Evolutionary conservation across 2,113 vertebrate species (phyloP).

Genomic region (Carassius carassius): DNA sequence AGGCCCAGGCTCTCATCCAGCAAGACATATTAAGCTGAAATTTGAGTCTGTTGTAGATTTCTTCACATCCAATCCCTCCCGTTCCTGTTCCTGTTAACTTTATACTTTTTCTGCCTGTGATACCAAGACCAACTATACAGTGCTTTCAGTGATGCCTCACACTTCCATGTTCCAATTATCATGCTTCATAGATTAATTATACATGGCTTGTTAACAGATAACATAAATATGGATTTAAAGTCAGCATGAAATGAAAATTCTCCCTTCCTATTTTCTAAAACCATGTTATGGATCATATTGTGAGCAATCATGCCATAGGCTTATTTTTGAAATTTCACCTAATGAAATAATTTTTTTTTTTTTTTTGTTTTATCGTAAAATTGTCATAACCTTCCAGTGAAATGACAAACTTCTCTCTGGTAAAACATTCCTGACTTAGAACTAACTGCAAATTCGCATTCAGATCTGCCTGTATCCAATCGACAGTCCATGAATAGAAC

Average conservation of each 20-base stretch:
- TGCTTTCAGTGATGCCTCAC: neutral
- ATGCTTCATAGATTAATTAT: neutral
- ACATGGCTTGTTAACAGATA: no score
- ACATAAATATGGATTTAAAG: no score
- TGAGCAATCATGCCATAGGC: no score
- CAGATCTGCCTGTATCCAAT: neutral
- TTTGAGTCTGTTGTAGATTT: neutral
- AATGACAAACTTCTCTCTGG: no score
- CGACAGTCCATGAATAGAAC: neutral
- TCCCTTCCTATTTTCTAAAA: no score
- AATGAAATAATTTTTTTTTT: no score
- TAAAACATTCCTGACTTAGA: neutral
- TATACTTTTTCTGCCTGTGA: neutral
- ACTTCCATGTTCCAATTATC: neutral
- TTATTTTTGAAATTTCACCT: no score
- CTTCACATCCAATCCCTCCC: neutral
- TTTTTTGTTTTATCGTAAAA: no score
- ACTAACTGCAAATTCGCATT: neutral
- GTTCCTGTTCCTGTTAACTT: neutral
- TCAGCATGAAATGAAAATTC: no score
- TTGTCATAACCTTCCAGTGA: no score
- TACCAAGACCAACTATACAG: neutral
- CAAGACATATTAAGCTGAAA: neutral
- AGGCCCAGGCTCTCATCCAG: constrained; percentile 5
- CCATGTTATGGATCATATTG: no score